Evolutionary conservation across 2,797 vertebrate genomes (phyloP).

Genomic region (Heteromormyrus szaboi): DNA sequence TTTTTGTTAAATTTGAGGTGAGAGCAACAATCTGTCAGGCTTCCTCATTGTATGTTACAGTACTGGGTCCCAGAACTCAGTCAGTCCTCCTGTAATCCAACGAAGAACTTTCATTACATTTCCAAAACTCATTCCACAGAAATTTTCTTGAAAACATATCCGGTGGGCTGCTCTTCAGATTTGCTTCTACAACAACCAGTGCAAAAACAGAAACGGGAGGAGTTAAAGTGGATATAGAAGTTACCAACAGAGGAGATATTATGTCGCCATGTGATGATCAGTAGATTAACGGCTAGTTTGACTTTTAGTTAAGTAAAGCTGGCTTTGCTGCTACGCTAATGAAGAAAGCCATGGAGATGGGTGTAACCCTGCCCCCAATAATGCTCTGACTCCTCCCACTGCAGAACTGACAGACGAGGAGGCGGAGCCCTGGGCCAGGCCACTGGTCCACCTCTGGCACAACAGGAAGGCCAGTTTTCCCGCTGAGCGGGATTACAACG

Average conservation of each 20-base stretch:
- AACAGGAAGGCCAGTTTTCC: slow-evolving; percentile 68
- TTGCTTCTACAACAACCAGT: neutral
- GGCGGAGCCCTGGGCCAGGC: slow-evolving; percentile 83
- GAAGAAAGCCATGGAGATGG: neutral
- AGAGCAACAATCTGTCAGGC: neutral
- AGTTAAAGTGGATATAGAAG: neutral
- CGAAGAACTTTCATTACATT: neutral
- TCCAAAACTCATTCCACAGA: neutral
- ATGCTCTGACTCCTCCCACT: slow-evolving; percentile 17
- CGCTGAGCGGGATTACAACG: slow-evolving; percentile 84
- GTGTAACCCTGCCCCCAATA: neutral
- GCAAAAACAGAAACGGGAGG: neutral
- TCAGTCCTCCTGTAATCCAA: neutral
- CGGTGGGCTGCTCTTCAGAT: neutral
- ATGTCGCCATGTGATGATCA: neutral
- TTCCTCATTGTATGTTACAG: neutral
- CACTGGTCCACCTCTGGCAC: slow-evolving; percentile 87
- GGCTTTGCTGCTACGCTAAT: neutral
- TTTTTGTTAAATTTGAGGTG: neutral
- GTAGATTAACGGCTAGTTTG: neutral
- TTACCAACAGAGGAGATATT: neutral
- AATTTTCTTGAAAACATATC: neutral
- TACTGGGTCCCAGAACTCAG: neutral
- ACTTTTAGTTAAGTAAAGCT: neutral
- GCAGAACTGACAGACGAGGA: slow-evolving; percentile 73